These are phyloP conservation scores for Brachystomella parvula DNA, from an alignment of 1,140 invertebrate species.

Conservation along the genomic window DNA sequence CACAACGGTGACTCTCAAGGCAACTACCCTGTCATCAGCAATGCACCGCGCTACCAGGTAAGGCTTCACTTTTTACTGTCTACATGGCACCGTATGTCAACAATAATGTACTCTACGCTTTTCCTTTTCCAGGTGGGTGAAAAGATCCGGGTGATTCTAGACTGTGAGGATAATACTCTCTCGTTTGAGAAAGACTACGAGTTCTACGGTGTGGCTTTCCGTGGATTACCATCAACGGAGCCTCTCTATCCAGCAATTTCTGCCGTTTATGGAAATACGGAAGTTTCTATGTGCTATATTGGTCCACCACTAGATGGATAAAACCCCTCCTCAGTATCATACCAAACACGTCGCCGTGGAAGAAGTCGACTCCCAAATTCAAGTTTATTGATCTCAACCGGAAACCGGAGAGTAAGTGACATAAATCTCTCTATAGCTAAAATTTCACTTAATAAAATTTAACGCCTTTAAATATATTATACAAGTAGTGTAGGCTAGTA, in stretches of 20 bases:
- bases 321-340: too few species aligned
- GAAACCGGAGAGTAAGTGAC: too few species aligned
- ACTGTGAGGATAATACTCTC: constrained; percentile 93
- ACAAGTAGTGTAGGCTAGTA: too few species aligned
- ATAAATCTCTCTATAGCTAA: too few species aligned
- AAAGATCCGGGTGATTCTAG: constrained; percentile 89
- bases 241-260: constrained; percentile 87
- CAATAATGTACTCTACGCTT: not conserved
- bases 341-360: too few species aligned
- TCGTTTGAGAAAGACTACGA: constrained; percentile 98
- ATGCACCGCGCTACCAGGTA: constrained; percentile 96
- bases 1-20: constrained; percentile 94
- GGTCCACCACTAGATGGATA: constrained; percentile 85
- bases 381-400: too few species aligned
- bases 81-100: too few species aligned
- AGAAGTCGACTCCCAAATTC: too few species aligned
- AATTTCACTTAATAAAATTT: too few species aligned
- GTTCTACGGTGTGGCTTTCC: constrained; percentile 95
- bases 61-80: too few species aligned
- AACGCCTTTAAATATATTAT: too few species aligned
- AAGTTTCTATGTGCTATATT: constrained; percentile 99
- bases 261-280: constrained; percentile 97
- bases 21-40: constrained; percentile 90
- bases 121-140: constrained; percentile 78
- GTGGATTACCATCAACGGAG: constrained; percentile 87